Evolutionary conservation across 2,797 vertebrate genomes (phyloP).

Genomic region (Orientallactaga sibirica): DNA sequence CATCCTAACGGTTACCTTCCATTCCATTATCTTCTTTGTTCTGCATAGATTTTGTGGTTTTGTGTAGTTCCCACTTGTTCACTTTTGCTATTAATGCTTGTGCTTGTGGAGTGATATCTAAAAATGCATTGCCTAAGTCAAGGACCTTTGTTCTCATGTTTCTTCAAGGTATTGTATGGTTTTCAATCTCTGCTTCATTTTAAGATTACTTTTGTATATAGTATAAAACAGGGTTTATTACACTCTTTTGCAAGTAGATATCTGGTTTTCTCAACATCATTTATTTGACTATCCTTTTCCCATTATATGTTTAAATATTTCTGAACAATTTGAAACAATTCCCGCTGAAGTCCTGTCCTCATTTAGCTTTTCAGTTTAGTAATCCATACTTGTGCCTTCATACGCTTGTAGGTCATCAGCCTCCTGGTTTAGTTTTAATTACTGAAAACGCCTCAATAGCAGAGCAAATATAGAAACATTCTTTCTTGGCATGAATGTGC

Average conservation of each 20-base stretch:
- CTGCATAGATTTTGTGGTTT: neutral
- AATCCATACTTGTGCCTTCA: neutral
- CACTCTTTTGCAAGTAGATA: neutral
- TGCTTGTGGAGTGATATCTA: neutral
- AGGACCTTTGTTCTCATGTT: neutral
- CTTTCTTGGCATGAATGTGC: neutral
- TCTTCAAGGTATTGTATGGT: too few species aligned
- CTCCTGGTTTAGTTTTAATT: slow-evolving; percentile 39
- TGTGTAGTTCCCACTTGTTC: neutral
- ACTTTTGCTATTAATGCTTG: neutral
- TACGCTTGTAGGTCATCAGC: neutral
- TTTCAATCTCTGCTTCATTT: neutral
- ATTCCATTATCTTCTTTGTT: neutral
- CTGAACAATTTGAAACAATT: neutral
- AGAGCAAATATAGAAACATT: slow-evolving; percentile 3
- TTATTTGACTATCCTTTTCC: neutral
- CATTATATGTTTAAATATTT: neutral
- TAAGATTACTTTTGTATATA: neutral
- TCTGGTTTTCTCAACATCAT: neutral
- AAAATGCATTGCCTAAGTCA: neutral
- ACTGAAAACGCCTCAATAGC: slow-evolving; percentile 30
- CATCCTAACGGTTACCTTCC: neutral
- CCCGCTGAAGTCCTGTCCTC: neutral
- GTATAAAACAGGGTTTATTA: neutral
- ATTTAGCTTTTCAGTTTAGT: neutral